Evolutionary conservation across 1,140 invertebrate genomes (phyloP).

Genomic region (Drosophila repleta): DNA sequence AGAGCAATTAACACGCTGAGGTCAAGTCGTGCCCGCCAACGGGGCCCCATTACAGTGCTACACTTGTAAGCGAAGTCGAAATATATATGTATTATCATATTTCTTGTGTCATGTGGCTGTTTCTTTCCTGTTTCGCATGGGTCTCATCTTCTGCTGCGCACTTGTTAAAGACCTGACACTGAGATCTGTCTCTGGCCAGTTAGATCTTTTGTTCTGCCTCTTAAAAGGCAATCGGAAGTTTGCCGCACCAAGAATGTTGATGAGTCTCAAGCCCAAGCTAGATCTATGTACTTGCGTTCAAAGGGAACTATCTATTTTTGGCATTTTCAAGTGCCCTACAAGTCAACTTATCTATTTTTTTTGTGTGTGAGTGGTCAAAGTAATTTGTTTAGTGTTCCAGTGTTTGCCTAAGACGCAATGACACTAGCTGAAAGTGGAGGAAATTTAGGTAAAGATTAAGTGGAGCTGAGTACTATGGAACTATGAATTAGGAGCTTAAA

Average conservation of each 20-base stretch:
- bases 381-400: conserved; percentile 10
- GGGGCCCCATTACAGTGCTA: conserved; percentile 52
- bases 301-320: conserved; percentile 57
- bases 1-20: conserved; percentile 62
- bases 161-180: conserved; percentile 35
- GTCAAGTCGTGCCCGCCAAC: conserved; percentile 58
- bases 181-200: conserved; percentile 25
- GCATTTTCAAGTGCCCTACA: conserved; percentile 49
- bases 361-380: conserved; percentile 12
- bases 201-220: conserved; percentile 36
- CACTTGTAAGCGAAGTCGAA: conserved; percentile 8
- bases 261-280: conserved; percentile 30
- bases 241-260: conserved; percentile 30
- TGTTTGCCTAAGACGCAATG: conserved; percentile 7
- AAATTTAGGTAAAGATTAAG: not conserved
- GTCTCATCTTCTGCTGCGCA: conserved; percentile 30
- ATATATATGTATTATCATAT: conserved; percentile 49
- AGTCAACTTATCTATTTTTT: conserved; percentile 24
- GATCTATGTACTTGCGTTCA: conserved; percentile 3
- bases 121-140: conserved; percentile 52
- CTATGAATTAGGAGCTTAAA: too few species aligned
- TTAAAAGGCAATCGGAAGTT: conserved; percentile 50
- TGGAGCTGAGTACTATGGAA: not conserved
- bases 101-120: conserved; percentile 41
- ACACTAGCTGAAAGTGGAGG: conserved; percentile 27